Conservation (phyloP, 2,888 invertebrate genomes). For the Drosophila hamatofila region DNA sequence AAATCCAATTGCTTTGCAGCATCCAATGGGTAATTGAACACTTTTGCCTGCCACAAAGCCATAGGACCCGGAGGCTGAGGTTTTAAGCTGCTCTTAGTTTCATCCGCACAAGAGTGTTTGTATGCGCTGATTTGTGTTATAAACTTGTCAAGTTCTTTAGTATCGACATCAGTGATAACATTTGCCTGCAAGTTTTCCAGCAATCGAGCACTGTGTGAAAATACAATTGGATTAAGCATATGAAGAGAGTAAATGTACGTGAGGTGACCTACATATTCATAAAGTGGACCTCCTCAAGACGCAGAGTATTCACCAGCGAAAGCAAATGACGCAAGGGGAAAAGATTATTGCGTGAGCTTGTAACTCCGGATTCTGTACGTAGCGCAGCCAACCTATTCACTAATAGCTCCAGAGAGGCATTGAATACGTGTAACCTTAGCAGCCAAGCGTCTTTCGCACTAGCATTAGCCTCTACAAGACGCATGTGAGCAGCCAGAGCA, state of each 20-base stretch:
- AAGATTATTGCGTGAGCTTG: conserved; percentile 26
- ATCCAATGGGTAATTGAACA: background rate
- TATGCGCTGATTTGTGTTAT: conserved; percentile 42
- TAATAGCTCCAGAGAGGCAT: conserved; percentile 34
- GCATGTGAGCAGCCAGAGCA: conserved; percentile 41
- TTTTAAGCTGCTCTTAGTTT: conserved; percentile 20
- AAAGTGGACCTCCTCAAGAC: conserved; percentile 45
- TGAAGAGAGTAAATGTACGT: background rate
- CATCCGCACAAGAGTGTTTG: conserved; percentile 57
- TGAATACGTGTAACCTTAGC: conserved; percentile 43
- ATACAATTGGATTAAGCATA: background rate
- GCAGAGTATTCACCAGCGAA: conserved; percentile 34
- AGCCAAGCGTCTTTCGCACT: conserved; percentile 52
- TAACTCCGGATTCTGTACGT: background rate
- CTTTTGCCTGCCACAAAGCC: conserved; percentile 42
- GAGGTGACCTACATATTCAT: conserved; percentile 38
- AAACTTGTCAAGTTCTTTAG: conserved; percentile 46
- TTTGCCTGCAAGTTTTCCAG: conserved; percentile 31
- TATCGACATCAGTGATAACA: conserved; percentile 12
- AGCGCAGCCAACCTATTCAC: conserved; percentile 28
- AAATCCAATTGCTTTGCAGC: background rate
- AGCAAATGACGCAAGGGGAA: conserved; percentile 33
- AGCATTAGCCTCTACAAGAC: conserved; percentile 29
- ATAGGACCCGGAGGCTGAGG: conserved; percentile 53
- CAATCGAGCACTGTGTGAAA: conserved; percentile 38